phyloP scores from a whole-genome alignment of 2,113 vertebrate genomes.

The Pomatorhinus ruficollis region DNA sequence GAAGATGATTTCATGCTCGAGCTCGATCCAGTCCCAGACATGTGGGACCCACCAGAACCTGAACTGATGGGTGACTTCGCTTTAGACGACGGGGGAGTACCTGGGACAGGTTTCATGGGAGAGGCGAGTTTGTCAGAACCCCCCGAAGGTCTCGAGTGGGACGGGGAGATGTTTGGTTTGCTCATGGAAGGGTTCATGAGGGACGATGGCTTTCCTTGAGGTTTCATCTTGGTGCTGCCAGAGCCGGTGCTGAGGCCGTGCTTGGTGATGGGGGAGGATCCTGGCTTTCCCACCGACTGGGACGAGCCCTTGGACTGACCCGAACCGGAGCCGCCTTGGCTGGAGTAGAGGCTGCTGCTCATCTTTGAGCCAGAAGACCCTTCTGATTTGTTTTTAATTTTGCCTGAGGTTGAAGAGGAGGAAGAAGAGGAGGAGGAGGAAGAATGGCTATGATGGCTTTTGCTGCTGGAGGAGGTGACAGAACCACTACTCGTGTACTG shows the following conservation, averaged over 20 bases:
- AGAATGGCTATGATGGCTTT: conserved; percentile 96
- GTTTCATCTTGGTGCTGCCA: conserved; percentile 89
- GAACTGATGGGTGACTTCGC: conserved; percentile 97
- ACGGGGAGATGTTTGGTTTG: conserved; percentile 97
- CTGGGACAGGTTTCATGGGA: conserved; percentile 95
- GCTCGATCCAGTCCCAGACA: conserved; percentile 80
- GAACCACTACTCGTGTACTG: conserved; percentile 93
- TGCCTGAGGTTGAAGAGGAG: conserved; percentile 88
- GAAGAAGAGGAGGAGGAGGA: conserved; percentile 84
- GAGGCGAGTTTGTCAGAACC: conserved; percentile 92
- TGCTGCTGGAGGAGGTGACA: conserved; percentile 82
- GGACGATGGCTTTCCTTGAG: conserved; percentile 93
- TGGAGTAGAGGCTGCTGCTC: conserved; percentile 85
- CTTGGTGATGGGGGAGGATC: conserved; percentile 93
- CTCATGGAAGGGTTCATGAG: conserved; percentile 94
- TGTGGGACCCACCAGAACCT: conserved; percentile 82
- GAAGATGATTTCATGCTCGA: conserved; percentile 89
- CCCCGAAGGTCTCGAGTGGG: conserved; percentile 90
- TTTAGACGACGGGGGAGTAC: conserved; percentile 93
- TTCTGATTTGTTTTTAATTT: conserved; percentile 94
- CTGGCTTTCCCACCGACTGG: conserved; percentile 90
- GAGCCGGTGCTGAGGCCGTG: conserved; percentile 83
- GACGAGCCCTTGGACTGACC: conserved; percentile 90
- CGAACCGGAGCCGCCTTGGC: conserved; percentile 77
- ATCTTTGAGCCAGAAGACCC: conserved; percentile 85